Evolutionary conservation across 2,888 invertebrate genomes (phyloP), one percentile per base, ranked within the genome.

Genomic region (Stegana nigrithorax): DNA sequence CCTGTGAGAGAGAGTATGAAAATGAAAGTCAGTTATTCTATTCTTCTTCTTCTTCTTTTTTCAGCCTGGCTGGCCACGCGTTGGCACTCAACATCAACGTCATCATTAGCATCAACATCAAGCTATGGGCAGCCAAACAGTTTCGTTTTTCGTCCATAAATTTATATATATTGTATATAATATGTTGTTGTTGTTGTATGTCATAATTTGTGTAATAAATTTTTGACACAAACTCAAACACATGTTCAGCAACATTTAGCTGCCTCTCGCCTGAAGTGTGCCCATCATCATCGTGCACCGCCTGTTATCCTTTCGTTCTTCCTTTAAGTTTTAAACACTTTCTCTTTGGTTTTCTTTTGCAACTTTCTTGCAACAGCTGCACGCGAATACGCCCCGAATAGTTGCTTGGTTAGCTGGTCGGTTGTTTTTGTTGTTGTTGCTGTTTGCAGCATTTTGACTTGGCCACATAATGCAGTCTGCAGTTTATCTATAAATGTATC

Each of bases 141-240:
- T 50, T 8, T 27, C 27, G 29, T 29, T 23, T 19, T 19, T 19
- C 29, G 23, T n/a, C 51, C 27, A 29, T 27, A 8, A 53, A 27
- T 4, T 17, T n/a, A n/a, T n/a, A n/a, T n/a, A n/a, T n/a, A n/a
- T n/a, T n/a, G n/a, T 32, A 12, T 12, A 12, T 12, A 47, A 23
- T 14, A 4, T 25, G 12, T 47, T 25, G 25, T 12, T 47, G 21
- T 10, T 47, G 47, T 25, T 25, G 8, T 32, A n/a, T 29, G 23
- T 53, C 57, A 57, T 39, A 42, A 57, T 19, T 57, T 39, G 8
- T n/a, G 12, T 44, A 57, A 57, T 39, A 57, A 39, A 42, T 57
- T 57, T 60, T 36, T n/a, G 59, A 55, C 50, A 51, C 60, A 50
- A 53, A 66, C 64, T 76, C 75, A 70, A 77, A 68, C 75, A 76